Percentiles rank a stretch among this genome's conserved stretches.
Evolutionary conservation across 2,113 vertebrate species (phyloP).

Genomic region (Elaphurus davidianus): DNA sequence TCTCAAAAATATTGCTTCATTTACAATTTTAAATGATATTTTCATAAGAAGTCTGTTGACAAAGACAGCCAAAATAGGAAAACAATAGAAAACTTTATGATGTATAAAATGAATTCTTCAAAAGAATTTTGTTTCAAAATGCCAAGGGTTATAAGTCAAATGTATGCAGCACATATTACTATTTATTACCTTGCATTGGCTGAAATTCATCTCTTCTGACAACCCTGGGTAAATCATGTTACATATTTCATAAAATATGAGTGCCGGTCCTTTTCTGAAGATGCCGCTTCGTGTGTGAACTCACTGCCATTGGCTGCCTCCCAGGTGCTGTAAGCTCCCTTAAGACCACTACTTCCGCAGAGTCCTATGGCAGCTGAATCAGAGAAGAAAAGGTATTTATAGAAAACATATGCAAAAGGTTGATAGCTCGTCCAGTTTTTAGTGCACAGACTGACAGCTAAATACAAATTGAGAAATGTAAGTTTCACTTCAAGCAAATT

Average conservation of each 20-base stretch:
- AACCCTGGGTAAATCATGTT: slow-evolving; percentile 93
- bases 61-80: slow-evolving; percentile 80
- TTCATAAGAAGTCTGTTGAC: slow-evolving; percentile 71
- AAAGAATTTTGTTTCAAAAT: slow-evolving; percentile 90
- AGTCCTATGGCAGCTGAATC: slow-evolving; percentile 77
- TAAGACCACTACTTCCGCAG: slow-evolving; percentile 84
- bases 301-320: slow-evolving; percentile 84
- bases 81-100: slow-evolving; percentile 84
- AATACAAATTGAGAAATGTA: slow-evolving; percentile 85
- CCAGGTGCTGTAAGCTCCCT: slow-evolving; percentile 82
- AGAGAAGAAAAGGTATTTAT: slow-evolving; percentile 87
- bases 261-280: slow-evolving; percentile 81
- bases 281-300: slow-evolving; percentile 82
- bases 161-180: slow-evolving; percentile 92
- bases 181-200: slow-evolving; percentile 94
- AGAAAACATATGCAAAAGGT: slow-evolving; percentile 87
- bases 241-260: slow-evolving; percentile 92
- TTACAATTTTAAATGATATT: slow-evolving; percentile 77
- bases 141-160: slow-evolving; percentile 95
- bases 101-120: slow-evolving; percentile 85
- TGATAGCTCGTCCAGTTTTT: slow-evolving; percentile 84
- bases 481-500: slow-evolving; percentile 84
- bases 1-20: slow-evolving; percentile 76
- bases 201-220: slow-evolving; percentile 96
- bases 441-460: slow-evolving; percentile 84